Evolutionary conservation across 2,113 vertebrate genomes (phyloP).

Genomic region (Petrocephalus zakoni): DNA sequence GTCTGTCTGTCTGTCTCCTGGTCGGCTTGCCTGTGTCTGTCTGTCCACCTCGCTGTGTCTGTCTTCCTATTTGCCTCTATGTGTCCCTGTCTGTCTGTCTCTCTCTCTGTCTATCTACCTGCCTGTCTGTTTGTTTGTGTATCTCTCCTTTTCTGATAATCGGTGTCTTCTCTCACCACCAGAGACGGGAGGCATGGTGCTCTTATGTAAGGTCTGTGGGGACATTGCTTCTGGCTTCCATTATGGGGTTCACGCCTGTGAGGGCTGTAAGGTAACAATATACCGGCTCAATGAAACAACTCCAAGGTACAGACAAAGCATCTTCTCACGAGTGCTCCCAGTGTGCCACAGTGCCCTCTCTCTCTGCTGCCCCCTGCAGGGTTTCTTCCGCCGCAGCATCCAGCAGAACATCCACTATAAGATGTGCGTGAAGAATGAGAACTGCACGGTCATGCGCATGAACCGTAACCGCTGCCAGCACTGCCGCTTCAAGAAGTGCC

Average conservation of each 20-base stretch:
- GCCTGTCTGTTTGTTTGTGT: no score
- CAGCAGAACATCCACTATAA: constrained; percentile 76
- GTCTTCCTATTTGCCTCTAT: neutral
- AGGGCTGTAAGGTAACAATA: constrained; percentile 68
- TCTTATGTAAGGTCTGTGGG: constrained; percentile 73
- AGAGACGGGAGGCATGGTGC: constrained; percentile 71
- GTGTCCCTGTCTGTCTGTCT: neutral
- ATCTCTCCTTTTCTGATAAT: neutral
- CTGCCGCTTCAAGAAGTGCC: constrained; percentile 74
- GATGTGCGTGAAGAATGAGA: constrained; percentile 74
- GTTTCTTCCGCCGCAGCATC: constrained; percentile 72
- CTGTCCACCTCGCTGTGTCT: no score
- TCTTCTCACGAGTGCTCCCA: neutral
- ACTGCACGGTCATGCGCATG: constrained; percentile 71
- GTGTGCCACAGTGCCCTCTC: constrained; percentile 10
- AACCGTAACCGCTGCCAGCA: constrained; percentile 73
- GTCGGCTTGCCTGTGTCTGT: neutral
- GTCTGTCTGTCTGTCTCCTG: constrained; percentile 6
- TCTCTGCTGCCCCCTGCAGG: constrained; percentile 45
- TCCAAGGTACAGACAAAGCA: neutral
- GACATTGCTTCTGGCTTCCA: constrained; percentile 73
- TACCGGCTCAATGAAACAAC: neutral
- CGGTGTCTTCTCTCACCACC: constrained; percentile 13
- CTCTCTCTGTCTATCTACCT: neutral
- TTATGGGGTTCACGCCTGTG: constrained; percentile 72